These are phyloP conservation scores for Drosophila nigromelanica DNA, from an alignment of 1,140 invertebrate genomes.

Conservation along the genomic window DNA sequence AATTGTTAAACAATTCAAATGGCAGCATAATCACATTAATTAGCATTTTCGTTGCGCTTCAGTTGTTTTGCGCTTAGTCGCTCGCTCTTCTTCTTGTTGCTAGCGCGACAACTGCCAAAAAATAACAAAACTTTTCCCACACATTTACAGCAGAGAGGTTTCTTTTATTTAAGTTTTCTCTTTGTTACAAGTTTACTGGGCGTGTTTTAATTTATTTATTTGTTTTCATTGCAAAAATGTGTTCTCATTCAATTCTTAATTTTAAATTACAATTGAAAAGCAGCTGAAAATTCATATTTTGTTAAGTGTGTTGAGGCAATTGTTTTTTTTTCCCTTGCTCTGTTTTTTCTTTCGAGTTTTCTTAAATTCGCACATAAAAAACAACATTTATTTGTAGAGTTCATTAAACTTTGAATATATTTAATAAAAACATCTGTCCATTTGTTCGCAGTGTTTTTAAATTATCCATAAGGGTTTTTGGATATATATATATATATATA, in stretches of 20 bases:
- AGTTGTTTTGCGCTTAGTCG: constrained; percentile 20
- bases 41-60: constrained; percentile 74
- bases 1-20: constrained; percentile 80
- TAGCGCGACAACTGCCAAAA: constrained; percentile 33
- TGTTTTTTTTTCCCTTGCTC: no score
- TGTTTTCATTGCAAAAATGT: background rate
- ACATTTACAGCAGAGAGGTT: constrained; percentile 5
- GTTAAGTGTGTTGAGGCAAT: constrained; percentile 1
- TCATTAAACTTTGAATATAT: constrained; percentile 9
- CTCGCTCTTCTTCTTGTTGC: constrained; percentile 14
- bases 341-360: background rate
- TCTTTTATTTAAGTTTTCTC: background rate
- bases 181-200: background rate
- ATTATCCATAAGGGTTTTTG: background rate
- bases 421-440: constrained; percentile 12
- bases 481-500: no score
- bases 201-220: background rate
- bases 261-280: background rate
- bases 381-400: background rate
- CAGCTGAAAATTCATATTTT: constrained; percentile 6
- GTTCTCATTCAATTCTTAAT: constrained; percentile 12
- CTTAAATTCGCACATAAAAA: background rate
- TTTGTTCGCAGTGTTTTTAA: constrained; percentile 1
- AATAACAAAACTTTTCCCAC: constrained; percentile 11
- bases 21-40: constrained; percentile 81